Evolutionary conservation across 2,113 vertebrate species (phyloP), one percentile per base, ranked within the genome.

Genomic region (Spea multiplicata): DNA sequence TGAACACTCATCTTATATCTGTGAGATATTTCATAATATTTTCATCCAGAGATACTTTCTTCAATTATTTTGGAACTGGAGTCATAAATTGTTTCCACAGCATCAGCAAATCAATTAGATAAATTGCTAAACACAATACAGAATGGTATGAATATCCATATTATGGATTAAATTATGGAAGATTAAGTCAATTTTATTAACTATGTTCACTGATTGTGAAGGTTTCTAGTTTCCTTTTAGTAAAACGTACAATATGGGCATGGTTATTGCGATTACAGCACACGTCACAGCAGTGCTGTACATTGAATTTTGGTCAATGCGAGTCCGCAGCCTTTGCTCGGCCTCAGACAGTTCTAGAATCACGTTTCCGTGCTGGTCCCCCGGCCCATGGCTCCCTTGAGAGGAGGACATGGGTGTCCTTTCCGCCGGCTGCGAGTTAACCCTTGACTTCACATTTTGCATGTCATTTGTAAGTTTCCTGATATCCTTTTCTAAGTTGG

Each of bases 221-320:
- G 45, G 44, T 4, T 49, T 76, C 84, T 90, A 94, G 82, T 86
- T 93, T 46, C 93, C 89, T 84, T 88, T 94, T 44, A 98, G 90
- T 45, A 99, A 84, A 76, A 96, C 3, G 78, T 95, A 99, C n/a
- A 98, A 86, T 0, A 94, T 83, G 6, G 95, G 93, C 6, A 98
- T 66, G 0, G 90, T 87, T 82, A 95, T 14, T 7, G 94, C 91
- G 44, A 96, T 85, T 1, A 93, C 73, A 0, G 91, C 87, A 17
- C 92, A 97, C 0, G 93, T 93, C 59, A 96, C 70, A 3, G 92
- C 86, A 0, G 95, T 94, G 86, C 91, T 96, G 61, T 91, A 96
- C 52, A 95, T 0, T 0, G 88, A 90, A 80, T 88, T 94, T 71
- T 88, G 93, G 75, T 89, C 93, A 72, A 95, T 96, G n/a, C 89